Base-by-base conservation (phyloP, 2,113 vertebrate species). In the Poecilia latipinna region DNA sequence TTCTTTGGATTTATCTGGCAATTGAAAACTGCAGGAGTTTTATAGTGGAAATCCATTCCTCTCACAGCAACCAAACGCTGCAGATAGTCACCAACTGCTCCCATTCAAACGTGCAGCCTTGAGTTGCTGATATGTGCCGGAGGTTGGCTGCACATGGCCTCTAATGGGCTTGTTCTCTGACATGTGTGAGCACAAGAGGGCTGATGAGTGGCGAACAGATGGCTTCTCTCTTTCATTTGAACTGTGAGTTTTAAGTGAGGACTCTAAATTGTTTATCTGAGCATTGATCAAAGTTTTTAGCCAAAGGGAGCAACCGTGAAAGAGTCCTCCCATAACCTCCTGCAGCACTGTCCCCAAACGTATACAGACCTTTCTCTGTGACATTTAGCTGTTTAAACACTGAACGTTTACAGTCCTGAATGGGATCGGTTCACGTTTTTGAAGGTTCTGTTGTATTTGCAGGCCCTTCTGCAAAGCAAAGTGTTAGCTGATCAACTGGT, bases 181-280 rank as follows among this genome's bases (percentile, higher is more conserved):
- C 85, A 82, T 85, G 63, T 81, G 75, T 82, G 82, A 79, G 60
- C 83, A 75, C 51, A 65, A 76, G 74, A 73, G 83, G 65, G 70
- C 77, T 66, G 35, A 42, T 65, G 82, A 83, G 76, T 0, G 12
- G 33, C 0, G 17, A 87, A 78, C 86, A 91, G 89, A 90, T 89
- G 85, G 77, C 57, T 68, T 61, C 61, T 37, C 77, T 82, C 76
- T 66, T 77, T 82, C 60, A 75, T 75, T 51, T 74, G 42, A 89
- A 85, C 77, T 5, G 72, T 32, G 60, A 5, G 7, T 81, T 90
- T 88, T 85, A 89, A 90, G 85, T 75, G 42, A 48, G 37, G 65
- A 72, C 70, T 12, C 61, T 87, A 79, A 86, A 85, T 82, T 65
- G 70, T 82, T 82, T 80, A 67, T 78, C 67, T 44, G 70, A 75